Conservation (phyloP, 2,888 invertebrate species). For the Selenia dentaria region DNA sequence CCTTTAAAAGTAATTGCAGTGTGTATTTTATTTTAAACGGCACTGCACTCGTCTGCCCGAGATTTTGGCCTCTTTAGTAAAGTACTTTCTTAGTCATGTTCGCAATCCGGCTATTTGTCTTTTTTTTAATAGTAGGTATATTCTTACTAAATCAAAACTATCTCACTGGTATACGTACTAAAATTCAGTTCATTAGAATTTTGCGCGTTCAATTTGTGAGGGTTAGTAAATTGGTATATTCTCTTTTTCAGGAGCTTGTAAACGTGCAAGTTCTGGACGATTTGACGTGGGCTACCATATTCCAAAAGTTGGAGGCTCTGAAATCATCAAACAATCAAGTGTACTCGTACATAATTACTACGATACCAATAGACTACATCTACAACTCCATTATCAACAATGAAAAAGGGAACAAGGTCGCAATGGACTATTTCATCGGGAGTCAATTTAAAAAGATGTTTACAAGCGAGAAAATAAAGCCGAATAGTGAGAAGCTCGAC, state of each 20-base stretch:
- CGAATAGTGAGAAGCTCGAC: slow-evolving; percentile 32
- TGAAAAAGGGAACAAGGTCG: slow-evolving; percentile 38
- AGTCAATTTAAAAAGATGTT: slow-evolving; percentile 32
- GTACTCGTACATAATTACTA: slow-evolving; percentile 65
- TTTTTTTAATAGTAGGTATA: no score
- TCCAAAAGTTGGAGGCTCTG: slow-evolving; percentile 63
- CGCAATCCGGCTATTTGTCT: no score
- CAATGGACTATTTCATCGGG: slow-evolving; percentile 40
- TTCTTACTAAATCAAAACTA: no score
- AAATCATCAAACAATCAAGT: slow-evolving; percentile 49
- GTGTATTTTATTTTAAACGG: no score
- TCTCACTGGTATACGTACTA: no score
- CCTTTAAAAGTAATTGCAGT: no score
- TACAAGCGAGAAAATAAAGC: slow-evolving; percentile 38
- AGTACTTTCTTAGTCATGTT: no score
- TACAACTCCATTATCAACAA: slow-evolving; percentile 57
- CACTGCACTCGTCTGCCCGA: no score
- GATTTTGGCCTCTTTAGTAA: no score
- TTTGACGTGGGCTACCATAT: slow-evolving; percentile 54
- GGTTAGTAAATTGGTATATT: no score
- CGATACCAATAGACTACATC: slow-evolving; percentile 65
- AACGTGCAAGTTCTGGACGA: slow-evolving; percentile 67
- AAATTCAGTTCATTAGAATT: no score
- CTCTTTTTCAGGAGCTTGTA: slow-evolving; percentile 55
- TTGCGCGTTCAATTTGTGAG: no score